Evolutionary conservation across 2,797 vertebrate genomes (phyloP).

Genomic region (Rhinophrynus dorsalis): DNA sequence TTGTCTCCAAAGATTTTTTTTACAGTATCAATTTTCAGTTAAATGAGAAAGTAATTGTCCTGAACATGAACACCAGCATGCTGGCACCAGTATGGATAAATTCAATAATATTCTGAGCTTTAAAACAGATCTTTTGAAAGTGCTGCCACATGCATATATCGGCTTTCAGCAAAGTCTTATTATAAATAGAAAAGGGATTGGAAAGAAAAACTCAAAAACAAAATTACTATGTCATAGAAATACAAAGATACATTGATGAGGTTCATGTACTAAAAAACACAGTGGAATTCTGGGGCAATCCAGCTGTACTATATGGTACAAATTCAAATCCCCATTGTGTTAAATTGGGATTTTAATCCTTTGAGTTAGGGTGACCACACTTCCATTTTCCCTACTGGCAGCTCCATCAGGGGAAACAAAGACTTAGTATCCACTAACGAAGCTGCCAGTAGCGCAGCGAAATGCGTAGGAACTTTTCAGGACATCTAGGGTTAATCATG

Average conservation of each 20-base stretch:
- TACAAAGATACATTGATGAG: conserved; percentile 4
- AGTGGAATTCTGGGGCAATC: too few relatives aligned
- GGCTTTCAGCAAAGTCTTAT: conserved; percentile 15
- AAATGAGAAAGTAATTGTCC: conserved; percentile 7
- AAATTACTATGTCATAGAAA: conserved; percentile 25
- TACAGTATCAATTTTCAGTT: conserved; percentile 1
- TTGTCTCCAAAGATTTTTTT: background rate
- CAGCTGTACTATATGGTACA: too few relatives aligned
- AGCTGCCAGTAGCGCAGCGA: too few relatives aligned
- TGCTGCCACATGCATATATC: conserved; percentile 31
- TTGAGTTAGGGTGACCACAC: too few relatives aligned
- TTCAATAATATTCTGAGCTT: conserved; percentile 22
- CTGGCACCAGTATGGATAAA: background rate
- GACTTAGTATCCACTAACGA: too few relatives aligned
- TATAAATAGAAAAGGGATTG: background rate
- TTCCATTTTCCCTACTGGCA: too few relatives aligned
- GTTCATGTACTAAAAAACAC: too few relatives aligned
- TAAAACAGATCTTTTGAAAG: conserved; percentile 4
- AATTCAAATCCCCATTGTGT: too few relatives aligned
- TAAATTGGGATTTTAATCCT: too few relatives aligned
- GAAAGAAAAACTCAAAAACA: background rate
- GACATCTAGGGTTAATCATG: too few relatives aligned
- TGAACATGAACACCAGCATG: background rate
- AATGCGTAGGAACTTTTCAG: too few relatives aligned
- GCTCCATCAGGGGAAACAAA: too few relatives aligned